Percentiles rank a stretch among this genome's conserved stretches.
phyloP scores from a whole-genome alignment of 2,797 vertebrate species.

The Manis javanica region DNA sequence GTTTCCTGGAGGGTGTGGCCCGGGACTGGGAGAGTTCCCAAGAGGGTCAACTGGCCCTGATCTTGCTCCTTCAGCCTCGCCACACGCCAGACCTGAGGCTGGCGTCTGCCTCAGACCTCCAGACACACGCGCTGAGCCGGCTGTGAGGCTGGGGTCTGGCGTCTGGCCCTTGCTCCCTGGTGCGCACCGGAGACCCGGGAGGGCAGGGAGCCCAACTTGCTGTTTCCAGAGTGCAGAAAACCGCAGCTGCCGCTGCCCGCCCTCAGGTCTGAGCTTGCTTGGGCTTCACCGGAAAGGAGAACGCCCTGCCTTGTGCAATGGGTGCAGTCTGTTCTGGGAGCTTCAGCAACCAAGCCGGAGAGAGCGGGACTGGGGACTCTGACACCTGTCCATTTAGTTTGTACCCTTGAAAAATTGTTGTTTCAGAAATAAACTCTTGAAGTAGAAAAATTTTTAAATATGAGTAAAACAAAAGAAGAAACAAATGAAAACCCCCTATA shows the following conservation, averaged over 20 bases:
- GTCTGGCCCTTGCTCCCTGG: background rate
- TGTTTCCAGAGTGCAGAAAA: background rate
- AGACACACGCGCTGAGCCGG: background rate
- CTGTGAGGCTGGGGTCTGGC: background rate
- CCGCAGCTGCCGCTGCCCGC: background rate
- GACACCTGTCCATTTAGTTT: background rate
- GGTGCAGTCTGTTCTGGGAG: background rate
- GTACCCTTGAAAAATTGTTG: background rate
- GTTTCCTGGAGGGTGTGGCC: background rate
- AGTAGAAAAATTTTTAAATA: background rate
- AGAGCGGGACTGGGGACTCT: background rate
- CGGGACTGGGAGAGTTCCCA: background rate
- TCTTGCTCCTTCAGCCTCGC: background rate
- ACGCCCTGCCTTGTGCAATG: constrained; percentile 24
- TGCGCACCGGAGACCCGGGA: no score
- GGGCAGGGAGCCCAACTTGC: background rate
- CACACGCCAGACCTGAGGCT: background rate
- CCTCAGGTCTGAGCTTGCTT: constrained; percentile 71
- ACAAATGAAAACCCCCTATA: background rate
- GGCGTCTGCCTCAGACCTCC: background rate
- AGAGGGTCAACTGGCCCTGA: background rate
- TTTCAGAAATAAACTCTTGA: background rate
- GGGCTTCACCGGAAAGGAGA: constrained; percentile 14
- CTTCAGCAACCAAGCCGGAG: background rate
- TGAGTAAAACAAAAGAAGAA: background rate